phyloP scores from a whole-genome alignment of 2,797 vertebrate species.

The Vireo griseus region DNA sequence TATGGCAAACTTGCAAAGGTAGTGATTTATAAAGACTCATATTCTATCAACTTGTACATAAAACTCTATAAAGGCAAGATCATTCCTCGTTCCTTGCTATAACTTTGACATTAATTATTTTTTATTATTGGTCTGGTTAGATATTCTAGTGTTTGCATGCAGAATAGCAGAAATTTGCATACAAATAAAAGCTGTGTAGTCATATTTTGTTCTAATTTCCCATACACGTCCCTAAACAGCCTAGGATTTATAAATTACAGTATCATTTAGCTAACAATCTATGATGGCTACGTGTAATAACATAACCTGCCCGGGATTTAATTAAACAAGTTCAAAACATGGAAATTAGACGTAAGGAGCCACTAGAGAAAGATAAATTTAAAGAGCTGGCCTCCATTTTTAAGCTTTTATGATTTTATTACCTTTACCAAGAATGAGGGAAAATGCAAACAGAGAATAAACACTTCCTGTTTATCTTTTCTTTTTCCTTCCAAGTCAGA shows the following conservation, averaged over 20 bases:
- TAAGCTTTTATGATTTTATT: conserved; percentile 18
- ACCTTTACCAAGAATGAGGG: neutral
- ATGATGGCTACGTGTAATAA: neutral
- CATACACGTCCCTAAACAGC: neutral
- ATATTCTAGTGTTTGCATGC: neutral
- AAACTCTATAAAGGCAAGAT: neutral
- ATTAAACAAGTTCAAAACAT: conserved; percentile 33
- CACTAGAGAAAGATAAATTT: conserved; percentile 38
- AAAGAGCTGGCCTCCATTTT: conserved; percentile 9
- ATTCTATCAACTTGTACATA: neutral
- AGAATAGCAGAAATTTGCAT: neutral
- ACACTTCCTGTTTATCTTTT: neutral
- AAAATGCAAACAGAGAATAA: neutral
- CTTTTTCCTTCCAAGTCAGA: neutral
- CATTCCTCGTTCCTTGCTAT: neutral
- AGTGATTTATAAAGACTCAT: neutral
- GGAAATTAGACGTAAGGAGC: conserved; percentile 40
- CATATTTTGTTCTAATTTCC: conserved; percentile 15
- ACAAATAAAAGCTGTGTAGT: neutral
- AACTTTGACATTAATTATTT: neutral
- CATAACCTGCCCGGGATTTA: conserved; percentile 27
- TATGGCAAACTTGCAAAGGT: neutral
- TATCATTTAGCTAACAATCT: conserved; percentile 20
- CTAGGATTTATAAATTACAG: conserved; percentile 13
- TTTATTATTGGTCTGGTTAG: neutral